Conservation (phyloP, 2,888 invertebrate genomes). For the Drosophila testacea region DNA sequence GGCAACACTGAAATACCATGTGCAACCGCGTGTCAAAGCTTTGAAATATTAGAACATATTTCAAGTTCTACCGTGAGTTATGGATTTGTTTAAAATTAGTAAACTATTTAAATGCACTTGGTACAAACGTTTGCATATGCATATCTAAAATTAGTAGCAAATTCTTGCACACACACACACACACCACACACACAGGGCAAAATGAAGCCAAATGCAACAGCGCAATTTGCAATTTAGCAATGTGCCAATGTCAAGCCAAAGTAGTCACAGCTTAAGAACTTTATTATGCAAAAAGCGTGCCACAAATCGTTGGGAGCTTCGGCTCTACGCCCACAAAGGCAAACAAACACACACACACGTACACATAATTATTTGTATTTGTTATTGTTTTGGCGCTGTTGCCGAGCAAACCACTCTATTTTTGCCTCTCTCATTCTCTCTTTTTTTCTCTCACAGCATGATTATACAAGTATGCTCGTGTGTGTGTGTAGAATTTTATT, state of each 20-base stretch:
- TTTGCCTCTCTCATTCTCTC: conserved; percentile 9
- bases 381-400: conserved; percentile 59
- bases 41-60: conserved; percentile 1
- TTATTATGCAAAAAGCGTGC: conserved; percentile 77
- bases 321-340: conserved; percentile 34
- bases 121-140: conserved; percentile 1
- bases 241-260: conserved; percentile 69
- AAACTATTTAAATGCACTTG: conserved; percentile 5
- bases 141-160: conserved; percentile 18
- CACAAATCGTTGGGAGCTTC: conserved; percentile 35
- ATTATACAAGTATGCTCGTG: conserved; percentile 13
- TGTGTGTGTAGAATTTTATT: conserved; percentile 70
- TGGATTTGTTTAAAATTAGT: background rate
- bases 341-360: conserved; percentile 5
- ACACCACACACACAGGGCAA: conserved; percentile 16
- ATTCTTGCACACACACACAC: too few relatives aligned
- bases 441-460: conserved; percentile 11
- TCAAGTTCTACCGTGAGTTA: background rate
- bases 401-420: conserved; percentile 37
- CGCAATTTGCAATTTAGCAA: conserved; percentile 41
- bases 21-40: background rate
- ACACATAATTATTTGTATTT: conserved; percentile 14
- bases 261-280: conserved; percentile 69
- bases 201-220: conserved; percentile 49
- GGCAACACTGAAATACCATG: background rate